A percentile compares a stretch with the other conserved stretches of the same genome.
Conservation (phyloP, 2,797 vertebrate genomes). For the Liparis tanakae region DNA sequence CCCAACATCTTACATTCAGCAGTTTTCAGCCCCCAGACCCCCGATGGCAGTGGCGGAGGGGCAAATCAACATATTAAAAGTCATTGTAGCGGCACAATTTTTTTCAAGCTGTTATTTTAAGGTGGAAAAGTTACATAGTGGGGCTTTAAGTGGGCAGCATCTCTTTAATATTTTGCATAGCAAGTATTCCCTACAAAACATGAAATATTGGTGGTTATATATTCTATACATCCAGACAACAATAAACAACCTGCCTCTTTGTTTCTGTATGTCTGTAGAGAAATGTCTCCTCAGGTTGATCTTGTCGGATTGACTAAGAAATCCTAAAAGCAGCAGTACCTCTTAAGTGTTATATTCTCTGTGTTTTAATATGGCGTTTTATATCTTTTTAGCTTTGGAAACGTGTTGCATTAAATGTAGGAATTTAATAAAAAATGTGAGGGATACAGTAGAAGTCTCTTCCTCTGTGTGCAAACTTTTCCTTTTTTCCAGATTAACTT, state of each 20-base stretch:
- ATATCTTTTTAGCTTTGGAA: slow-evolving; percentile 45
- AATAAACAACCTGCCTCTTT: slow-evolving; percentile 31
- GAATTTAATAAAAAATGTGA: slow-evolving; percentile 25
- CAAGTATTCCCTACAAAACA: neutral
- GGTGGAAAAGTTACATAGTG: too few relatives aligned
- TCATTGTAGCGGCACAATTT: too few relatives aligned
- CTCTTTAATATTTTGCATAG: neutral
- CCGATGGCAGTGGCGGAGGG: too few relatives aligned
- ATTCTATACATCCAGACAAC: neutral
- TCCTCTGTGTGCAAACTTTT: slow-evolving; percentile 30
- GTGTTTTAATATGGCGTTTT: slow-evolving; percentile 47
- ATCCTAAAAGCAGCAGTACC: slow-evolving; percentile 24
- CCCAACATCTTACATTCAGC: too few relatives aligned
- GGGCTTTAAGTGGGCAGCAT: neutral
- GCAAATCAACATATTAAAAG: too few relatives aligned
- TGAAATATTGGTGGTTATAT: neutral
- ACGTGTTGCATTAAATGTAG: slow-evolving; percentile 58
- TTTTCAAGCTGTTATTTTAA: too few relatives aligned
- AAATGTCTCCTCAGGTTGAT: slow-evolving; percentile 51
- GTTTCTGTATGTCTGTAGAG: slow-evolving; percentile 32
- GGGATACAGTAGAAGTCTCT: slow-evolving; percentile 25
- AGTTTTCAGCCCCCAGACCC: too few relatives aligned
- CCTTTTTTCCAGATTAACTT: slow-evolving; percentile 34
- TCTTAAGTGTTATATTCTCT: slow-evolving; percentile 25
- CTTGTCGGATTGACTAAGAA: slow-evolving; percentile 38